A percentile compares a stretch with the other conserved stretches of the same genome.
Conservation (phyloP, 2,888 invertebrate genomes). For the Gari tellinella region DNA sequence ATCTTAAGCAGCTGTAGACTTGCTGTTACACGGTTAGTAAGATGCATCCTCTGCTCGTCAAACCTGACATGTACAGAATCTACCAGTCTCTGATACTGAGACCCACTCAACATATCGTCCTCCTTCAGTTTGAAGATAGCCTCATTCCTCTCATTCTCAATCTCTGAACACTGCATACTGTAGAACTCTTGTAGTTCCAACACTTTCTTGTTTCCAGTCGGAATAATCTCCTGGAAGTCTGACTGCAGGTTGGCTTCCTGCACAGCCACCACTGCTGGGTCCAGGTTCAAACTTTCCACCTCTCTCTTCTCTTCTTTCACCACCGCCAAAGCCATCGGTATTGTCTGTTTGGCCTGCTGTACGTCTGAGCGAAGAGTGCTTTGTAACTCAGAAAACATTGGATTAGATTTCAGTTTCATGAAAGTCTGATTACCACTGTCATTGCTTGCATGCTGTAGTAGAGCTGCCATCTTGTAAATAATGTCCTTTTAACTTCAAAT, state of each 20-base stretch:
- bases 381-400: constrained; percentile 77
- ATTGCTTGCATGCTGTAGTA: constrained; percentile 21
- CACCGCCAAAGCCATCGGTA: constrained; percentile 38
- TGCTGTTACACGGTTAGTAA: constrained; percentile 71
- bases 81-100: constrained; percentile 62
- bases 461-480: constrained; percentile 36
- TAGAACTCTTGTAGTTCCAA: constrained; percentile 76
- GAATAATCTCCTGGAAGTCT: constrained; percentile 74
- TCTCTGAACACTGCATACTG: constrained; percentile 69
- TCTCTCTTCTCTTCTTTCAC: constrained; percentile 11
- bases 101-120: constrained; percentile 47
- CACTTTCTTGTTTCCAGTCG: constrained; percentile 67
- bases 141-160: constrained; percentile 73
- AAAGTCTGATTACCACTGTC: constrained; percentile 45
- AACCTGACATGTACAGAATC: constrained; percentile 63
- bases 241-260: constrained; percentile 78
- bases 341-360: constrained; percentile 50
- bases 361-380: constrained; percentile 69
- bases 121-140: constrained; percentile 66
- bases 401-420: constrained; percentile 68
- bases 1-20: constrained; percentile 76
- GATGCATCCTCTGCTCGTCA: constrained; percentile 75
- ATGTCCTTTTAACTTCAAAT: no score
- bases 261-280: constrained; percentile 70
- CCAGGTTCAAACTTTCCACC: constrained; percentile 24